These are phyloP conservation scores for Australoheros facetus DNA, from an alignment of 2,797 vertebrate species.

Conservation along the genomic window DNA sequence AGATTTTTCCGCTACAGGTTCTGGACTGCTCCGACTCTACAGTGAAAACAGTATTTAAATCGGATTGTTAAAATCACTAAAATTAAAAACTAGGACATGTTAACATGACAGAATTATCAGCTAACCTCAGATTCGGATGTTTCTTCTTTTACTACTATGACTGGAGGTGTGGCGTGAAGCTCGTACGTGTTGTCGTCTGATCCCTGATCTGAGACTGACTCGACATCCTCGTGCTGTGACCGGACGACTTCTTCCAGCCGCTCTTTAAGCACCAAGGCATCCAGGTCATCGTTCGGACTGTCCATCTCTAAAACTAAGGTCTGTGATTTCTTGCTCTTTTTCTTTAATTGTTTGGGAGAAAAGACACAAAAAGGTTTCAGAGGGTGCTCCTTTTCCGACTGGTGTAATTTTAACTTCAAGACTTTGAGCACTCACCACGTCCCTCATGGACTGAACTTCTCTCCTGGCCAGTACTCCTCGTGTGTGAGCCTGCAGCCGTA, in stretches of 20 bases:
- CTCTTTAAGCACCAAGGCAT: conserved; percentile 51
- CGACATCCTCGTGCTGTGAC: not conserved
- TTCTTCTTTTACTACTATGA: conserved; percentile 68
- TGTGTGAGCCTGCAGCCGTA: conserved; percentile 83
- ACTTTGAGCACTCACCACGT: conserved; percentile 61
- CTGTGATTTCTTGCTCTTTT: conserved; percentile 51
- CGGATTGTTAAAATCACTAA: not conserved
- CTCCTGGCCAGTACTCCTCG: conserved; percentile 83
- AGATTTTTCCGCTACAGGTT: conserved; percentile 10
- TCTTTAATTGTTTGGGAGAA: not conserved
- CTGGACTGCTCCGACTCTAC: not conserved
- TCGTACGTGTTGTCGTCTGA: conserved; percentile 81
- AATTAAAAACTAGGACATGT: not conserved
- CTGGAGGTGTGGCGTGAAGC: conserved; percentile 69
- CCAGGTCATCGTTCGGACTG: conserved; percentile 30
- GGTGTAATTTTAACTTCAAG: not conserved
- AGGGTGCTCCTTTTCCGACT: not conserved
- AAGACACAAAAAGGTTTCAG: not conserved
- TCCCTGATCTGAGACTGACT: conserved; percentile 74
- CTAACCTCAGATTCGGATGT: conserved; percentile 80
- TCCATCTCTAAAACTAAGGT: conserved; percentile 45
- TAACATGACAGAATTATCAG: not conserved
- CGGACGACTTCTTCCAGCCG: conserved; percentile 60
- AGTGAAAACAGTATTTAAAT: not conserved
- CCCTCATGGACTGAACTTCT: conserved; percentile 61